phyloP scores from a whole-genome alignment of 2,113 vertebrate species.

The Ophiodon elongatus region DNA sequence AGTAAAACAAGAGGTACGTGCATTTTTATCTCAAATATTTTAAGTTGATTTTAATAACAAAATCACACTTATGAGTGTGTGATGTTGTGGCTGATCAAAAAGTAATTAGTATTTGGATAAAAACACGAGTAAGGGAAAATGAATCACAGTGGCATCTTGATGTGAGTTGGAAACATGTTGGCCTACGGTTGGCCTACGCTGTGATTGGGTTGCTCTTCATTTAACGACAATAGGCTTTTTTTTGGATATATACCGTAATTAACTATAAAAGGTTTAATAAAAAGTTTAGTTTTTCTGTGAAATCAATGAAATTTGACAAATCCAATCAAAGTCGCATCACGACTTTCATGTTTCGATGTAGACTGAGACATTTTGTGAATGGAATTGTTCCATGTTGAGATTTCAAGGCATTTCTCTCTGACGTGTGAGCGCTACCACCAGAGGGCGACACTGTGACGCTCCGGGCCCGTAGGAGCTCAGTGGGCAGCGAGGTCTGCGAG shows the following conservation, averaged over 20 bases:
- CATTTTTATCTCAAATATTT: neutral
- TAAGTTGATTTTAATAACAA: neutral
- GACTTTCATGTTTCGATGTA: neutral
- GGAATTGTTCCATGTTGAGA: neutral
- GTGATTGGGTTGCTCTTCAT: neutral
- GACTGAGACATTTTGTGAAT: neutral
- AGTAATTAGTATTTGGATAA: neutral
- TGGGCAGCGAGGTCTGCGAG: slow-evolving; percentile 73
- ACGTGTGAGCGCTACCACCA: slow-evolving; percentile 47
- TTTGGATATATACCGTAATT: neutral
- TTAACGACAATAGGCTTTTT: neutral
- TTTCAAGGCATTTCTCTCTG: slow-evolving; percentile 22
- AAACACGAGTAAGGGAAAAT: neutral
- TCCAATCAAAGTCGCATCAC: neutral
- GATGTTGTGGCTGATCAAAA: neutral
- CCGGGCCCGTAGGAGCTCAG: slow-evolving; percentile 53
- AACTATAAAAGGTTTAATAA: neutral
- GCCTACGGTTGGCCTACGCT: neutral
- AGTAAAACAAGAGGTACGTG: neutral
- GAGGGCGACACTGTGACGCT: slow-evolving; percentile 72
- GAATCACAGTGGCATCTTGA: neutral
- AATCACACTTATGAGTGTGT: neutral
- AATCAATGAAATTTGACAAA: neutral
- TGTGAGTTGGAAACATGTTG: neutral
- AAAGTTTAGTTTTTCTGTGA: neutral